Evolutionary conservation across 2,888 invertebrate species (phyloP).

Genomic region (Pterostichus madidus): DNA sequence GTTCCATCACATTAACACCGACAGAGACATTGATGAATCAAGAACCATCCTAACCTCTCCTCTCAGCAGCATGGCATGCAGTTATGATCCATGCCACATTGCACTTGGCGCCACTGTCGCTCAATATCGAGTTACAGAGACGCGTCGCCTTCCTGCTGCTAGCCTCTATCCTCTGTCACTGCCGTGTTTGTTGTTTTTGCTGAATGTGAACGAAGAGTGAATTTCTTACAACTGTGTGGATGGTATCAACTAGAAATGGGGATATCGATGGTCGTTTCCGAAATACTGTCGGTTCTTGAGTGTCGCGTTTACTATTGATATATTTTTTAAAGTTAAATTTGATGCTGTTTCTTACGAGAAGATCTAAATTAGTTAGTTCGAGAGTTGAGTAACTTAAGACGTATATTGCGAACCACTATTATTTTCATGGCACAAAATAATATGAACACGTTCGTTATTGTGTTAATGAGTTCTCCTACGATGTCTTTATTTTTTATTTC

Average conservation of each 20-base stretch:
- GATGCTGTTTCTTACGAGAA: too few species aligned
- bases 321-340: too few species aligned
- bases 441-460: too few species aligned
- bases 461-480: too few species aligned
- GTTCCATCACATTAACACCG: too few species aligned
- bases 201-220: conserved; percentile 18
- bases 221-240: background rate
- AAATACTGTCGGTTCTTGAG: background rate
- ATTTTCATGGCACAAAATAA: too few species aligned
- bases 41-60: conserved; percentile 22
- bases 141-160: conserved; percentile 31
- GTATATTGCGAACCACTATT: too few species aligned
- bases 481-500: too few species aligned
- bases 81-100: conserved; percentile 39
- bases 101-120: conserved; percentile 44
- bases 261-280: background rate
- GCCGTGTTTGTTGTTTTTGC: conserved; percentile 42
- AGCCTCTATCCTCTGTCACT: background rate
- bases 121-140: conserved; percentile 19
- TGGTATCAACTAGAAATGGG: background rate
- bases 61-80: background rate
- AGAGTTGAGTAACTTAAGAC: too few species aligned
- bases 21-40: background rate
- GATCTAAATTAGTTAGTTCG: too few species aligned
- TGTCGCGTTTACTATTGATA: too few species aligned